A percentile compares a stretch with the other conserved stretches of the same genome.
These are phyloP conservation scores for Ammodramus savannarum DNA, from an alignment of 2,113 vertebrate genomes.

Conservation along the genomic window DNA sequence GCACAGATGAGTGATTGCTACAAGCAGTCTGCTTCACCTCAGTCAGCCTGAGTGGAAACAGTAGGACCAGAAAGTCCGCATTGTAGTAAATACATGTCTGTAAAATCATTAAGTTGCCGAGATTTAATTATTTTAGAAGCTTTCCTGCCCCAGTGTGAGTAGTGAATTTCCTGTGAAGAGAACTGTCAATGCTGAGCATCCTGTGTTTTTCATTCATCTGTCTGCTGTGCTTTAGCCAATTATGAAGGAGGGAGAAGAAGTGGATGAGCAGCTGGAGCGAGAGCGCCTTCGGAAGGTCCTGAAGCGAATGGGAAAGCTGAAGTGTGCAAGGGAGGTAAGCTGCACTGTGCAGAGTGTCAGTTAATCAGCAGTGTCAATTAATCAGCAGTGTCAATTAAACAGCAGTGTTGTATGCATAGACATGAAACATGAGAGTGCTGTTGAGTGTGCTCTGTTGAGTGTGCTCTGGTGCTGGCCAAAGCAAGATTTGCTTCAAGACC, in stretches of 20 bases:
- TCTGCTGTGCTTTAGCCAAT: constrained; percentile 73
- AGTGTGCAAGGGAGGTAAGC: constrained; percentile 86
- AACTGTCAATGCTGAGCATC: not conserved
- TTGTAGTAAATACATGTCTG: not conserved
- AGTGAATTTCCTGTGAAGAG: not conserved
- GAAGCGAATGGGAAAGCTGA: constrained; percentile 89
- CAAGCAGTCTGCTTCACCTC: not conserved
- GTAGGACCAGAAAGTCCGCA: too few relatives aligned
- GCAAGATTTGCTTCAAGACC: not conserved
- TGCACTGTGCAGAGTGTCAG: not conserved
- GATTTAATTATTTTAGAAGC: not conserved
- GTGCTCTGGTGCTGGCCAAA: not conserved
- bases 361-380: not conserved
- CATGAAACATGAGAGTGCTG: not conserved
- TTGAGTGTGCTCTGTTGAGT: not conserved
- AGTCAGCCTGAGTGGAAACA: not conserved
- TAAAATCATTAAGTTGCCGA: not conserved
- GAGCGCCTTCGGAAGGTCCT: constrained; percentile 88
- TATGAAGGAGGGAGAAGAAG: constrained; percentile 76
- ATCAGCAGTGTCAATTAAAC: not conserved
- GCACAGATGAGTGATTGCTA: not conserved
- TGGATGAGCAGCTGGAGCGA: constrained; percentile 82
- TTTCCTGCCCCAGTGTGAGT: not conserved
- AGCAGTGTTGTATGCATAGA: not conserved
- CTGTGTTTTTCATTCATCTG: not conserved